Evolutionary conservation across 2,113 vertebrate genomes (phyloP), one percentile per base, ranked within the genome.

Genomic region (Perognathus longimembris): DNA sequence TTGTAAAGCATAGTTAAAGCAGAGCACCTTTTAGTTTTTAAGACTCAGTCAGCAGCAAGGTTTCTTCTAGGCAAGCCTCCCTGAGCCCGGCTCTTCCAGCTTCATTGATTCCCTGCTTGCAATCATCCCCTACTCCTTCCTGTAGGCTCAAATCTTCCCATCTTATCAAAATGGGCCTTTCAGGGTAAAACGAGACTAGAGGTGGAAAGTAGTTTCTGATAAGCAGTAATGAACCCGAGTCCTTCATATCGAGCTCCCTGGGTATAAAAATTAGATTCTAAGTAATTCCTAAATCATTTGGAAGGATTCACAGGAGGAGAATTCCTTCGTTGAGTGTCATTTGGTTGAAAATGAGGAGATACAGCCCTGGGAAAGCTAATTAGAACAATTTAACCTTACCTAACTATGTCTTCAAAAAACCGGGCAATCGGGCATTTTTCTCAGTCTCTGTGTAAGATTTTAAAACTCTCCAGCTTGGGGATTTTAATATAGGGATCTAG

Each of bases 151-250:
- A 7, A 94, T 94, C 87, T 89, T 73, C 50, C 32, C 54, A 91
- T 77, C 85, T 96, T 95, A 95, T 54, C 92, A 88, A 93, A 95
- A 97, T 38, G 75, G 88, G 81, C 36, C 85, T 92, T 91, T 85
- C 79, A 70, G 80, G 14, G 42, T 85, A 45, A 92, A 92, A 87
- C 80, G 78, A 63, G 40, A 89, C 76, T 90, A 57, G 40, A 89
- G 74, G 87, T 0, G 12, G 91, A 93, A 96, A 91, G 88, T 91
- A 93, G 94, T 95, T 96, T 95, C 94, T 94, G 94, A 96, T 92
- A 89, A 95, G 90, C 84, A 88, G 57, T 89, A 91, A 96, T 88
- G 90, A 91, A 71, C 14, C 85, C 24, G 57, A 40, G 57, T 85
- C 42, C 70, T 92, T 88, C 81, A 78, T 81, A 63, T 3, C 10